Conservation (phyloP, 2,113 vertebrate genomes). For the Pongo abelii region DNA sequence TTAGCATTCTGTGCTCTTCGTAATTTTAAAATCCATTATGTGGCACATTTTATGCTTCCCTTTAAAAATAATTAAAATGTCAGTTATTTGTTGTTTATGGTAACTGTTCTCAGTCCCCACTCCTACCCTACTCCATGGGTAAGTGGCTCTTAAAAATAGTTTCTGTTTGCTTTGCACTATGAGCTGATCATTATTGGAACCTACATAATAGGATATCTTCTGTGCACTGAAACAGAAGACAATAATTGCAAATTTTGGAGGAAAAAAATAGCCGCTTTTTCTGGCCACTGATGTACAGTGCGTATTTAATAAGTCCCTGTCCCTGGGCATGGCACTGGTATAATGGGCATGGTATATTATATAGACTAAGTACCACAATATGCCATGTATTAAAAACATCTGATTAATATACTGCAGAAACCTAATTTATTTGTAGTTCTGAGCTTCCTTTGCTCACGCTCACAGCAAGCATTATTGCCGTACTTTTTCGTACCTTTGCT, state of each 20-base stretch:
- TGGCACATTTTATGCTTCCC: not conserved
- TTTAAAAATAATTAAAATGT: conserved; percentile 38
- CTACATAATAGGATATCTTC: not conserved
- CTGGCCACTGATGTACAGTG: not conserved
- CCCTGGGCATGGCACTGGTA: not conserved
- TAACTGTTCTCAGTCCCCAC: not conserved
- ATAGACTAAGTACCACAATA: not conserved
- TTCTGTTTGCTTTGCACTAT: not conserved
- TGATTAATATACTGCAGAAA: not conserved
- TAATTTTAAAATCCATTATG: conserved; percentile 8
- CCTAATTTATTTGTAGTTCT: conserved; percentile 10
- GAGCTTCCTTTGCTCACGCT: not conserved
- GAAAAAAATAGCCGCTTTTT: not conserved
- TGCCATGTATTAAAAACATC: not conserved
- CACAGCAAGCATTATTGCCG: not conserved
- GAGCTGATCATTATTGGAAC: not conserved
- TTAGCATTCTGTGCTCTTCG: not conserved
- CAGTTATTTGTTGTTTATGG: not conserved
- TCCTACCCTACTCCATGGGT: not conserved
- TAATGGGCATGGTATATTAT: not conserved
- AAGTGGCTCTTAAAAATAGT: not conserved
- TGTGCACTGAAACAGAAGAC: not conserved
- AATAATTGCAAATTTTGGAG: not conserved
- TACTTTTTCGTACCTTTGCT: not conserved
- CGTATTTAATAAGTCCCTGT: not conserved